Base-by-base conservation (phyloP, 2,888 invertebrate species). In the Phyllotreta cruciferae region DNA sequence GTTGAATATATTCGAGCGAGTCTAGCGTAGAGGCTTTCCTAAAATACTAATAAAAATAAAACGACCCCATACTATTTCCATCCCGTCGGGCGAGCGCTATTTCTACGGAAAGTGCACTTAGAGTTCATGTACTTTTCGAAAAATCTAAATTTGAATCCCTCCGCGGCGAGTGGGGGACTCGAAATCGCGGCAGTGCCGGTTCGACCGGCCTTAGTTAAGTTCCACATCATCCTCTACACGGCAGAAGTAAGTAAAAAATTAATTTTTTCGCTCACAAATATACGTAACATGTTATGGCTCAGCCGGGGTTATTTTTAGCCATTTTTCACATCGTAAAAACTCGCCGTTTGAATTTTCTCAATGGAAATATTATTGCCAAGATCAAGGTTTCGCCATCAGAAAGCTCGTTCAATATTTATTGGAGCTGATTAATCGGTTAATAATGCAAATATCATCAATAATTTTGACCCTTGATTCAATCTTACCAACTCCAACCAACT, bases 201-300 rank as follows among this genome's bases (percentile, higher is more conserved):
- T 75, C 67, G 75, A 77, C 79, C 76, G 77, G 79, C 77, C 70
- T 71, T 70, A 73, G 75, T 75, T 74, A 70, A 73, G 75, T 75
- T 74, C 71, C 78, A 77, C n/a, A n/a, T n/a, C 79, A 78, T 74
- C 77, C 72, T 62, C 66, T 64, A 58, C 66, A 60, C 64, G 70
- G n/a, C n/a, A n/a, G n/a, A n/a, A n/a, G 78, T 78, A 74, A 78
- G 78, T 72, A 63, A 63, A 70, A 66, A 64, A 52, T 55, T 50
- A 44, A 54, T 49, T 60, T 13, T 55, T 41, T 38, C 13, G n/a
- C 53, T 38, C 55, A n/a, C n/a, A n/a, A n/a, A n/a, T n/a, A n/a
- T 24, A 24, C 24, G 6, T 14, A 11, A 47, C 37, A 4, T 54
- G 36, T 49, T 44, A 42, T 56, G 2, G 56, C 55, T 14, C 39